Conservation (phyloP, 2,888 invertebrate genomes). For the Ischnus inquisitorius region DNA sequence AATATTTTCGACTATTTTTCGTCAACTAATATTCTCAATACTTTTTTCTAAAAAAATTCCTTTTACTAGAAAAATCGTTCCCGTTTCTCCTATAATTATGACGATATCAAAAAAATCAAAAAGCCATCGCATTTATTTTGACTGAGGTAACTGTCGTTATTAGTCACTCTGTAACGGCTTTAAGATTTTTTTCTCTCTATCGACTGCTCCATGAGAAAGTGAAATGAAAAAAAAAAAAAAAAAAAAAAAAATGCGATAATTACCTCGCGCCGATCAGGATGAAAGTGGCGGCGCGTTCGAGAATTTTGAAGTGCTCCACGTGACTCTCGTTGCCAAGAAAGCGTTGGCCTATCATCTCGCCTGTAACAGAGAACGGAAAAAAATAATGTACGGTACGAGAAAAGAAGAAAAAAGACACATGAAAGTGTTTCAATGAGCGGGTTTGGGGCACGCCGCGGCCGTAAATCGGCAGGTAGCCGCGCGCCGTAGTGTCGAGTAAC, state of each 20-base stretch:
- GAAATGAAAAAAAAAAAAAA: background rate
- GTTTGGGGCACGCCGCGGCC: conserved; percentile 47
- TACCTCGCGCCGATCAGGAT: conserved; percentile 96
- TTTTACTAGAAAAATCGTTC: too few relatives aligned
- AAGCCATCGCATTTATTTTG: background rate
- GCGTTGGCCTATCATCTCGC: conserved; percentile 91
- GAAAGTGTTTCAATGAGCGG: conserved; percentile 52
- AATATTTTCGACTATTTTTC: too few relatives aligned
- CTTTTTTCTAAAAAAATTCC: too few relatives aligned
- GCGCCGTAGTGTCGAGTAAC: background rate
- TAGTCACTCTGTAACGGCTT: too few relatives aligned
- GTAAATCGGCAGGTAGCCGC: conserved; percentile 56
- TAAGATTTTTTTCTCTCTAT: background rate
- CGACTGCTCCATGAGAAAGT: background rate
- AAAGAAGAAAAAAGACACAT: conserved; percentile 24
- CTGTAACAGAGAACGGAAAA: conserved; percentile 86
- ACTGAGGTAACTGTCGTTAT: too few relatives aligned
- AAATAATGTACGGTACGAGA: conserved; percentile 29
- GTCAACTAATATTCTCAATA: too few relatives aligned
- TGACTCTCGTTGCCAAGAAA: conserved; percentile 93
- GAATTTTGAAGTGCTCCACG: conserved; percentile 95
- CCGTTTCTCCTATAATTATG: too few relatives aligned
- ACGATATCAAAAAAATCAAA: background rate
- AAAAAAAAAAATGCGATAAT: conserved; percentile 77
- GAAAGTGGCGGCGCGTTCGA: conserved; percentile 94